Evolutionary conservation across 2,888 invertebrate genomes (phyloP).

Genomic region (Polymixis flavicincta): DNA sequence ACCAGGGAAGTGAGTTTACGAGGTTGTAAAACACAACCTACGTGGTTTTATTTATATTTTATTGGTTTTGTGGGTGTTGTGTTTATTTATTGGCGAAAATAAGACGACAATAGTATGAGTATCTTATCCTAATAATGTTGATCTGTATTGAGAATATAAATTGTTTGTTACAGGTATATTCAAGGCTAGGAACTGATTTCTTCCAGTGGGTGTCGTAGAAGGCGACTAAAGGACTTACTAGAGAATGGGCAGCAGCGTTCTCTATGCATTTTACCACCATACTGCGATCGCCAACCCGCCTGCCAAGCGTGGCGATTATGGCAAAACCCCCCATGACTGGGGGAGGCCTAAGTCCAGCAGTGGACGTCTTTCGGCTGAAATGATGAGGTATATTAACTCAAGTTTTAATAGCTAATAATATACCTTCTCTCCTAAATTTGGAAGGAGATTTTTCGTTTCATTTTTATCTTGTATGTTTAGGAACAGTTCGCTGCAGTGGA

Average conservation of each 20-base stretch:
- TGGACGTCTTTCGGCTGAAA: too few species aligned
- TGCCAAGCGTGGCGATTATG: too few species aligned
- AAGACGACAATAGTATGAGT: conserved; percentile 49
- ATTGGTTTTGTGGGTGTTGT: conserved; percentile 66
- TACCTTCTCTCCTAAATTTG: neutral
- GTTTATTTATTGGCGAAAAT: conserved; percentile 66
- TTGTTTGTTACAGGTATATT: neutral
- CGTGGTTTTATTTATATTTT: conserved; percentile 67
- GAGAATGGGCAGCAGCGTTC: too few species aligned
- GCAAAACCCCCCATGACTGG: too few species aligned
- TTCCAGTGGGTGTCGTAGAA: too few species aligned
- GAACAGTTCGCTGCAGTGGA: too few species aligned
- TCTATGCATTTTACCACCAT: too few species aligned
- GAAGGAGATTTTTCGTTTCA: neutral
- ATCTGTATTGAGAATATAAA: conserved; percentile 7
- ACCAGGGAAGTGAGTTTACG: conserved; percentile 63
- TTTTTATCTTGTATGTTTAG: neutral
- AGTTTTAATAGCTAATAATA: neutral
- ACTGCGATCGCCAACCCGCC: too few species aligned
- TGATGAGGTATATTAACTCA: too few species aligned
- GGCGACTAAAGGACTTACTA: too few species aligned
- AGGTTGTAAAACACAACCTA: conserved; percentile 64
- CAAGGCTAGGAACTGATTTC: too few species aligned
- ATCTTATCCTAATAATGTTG: conserved; percentile 40
- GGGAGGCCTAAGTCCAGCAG: too few species aligned